Conservation (phyloP, 1,140 invertebrate genomes). For the Ceratina calcarata region DNA sequence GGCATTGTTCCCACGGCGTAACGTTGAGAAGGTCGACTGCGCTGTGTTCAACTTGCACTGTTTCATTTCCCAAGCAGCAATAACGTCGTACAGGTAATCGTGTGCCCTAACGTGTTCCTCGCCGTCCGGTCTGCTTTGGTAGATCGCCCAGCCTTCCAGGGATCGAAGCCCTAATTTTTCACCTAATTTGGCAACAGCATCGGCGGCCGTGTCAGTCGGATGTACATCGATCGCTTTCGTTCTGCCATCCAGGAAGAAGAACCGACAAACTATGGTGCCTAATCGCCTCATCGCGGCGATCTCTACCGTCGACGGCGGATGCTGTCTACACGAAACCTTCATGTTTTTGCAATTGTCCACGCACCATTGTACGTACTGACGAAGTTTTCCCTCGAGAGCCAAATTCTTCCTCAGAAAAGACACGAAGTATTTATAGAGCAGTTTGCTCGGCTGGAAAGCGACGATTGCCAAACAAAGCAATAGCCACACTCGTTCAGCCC, state of each 20-base stretch:
- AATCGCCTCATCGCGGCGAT: conserved; percentile 95
- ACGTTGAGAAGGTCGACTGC: conserved; percentile 81
- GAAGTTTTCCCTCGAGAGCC: conserved; percentile 85
- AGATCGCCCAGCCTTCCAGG: conserved; percentile 96
- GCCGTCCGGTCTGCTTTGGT: conserved; percentile 90
- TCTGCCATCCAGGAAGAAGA: conserved; percentile 96
- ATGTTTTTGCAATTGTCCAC: conserved; percentile 94
- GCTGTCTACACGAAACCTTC: conserved; percentile 89
- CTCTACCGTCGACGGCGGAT: conserved; percentile 95
- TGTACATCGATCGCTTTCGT: conserved; percentile 97
- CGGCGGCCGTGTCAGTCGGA: conserved; percentile 95
- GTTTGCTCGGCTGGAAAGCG: conserved; percentile 94
- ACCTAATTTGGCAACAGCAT: conserved; percentile 93
- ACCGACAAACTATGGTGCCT: conserved; percentile 95
- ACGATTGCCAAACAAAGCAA: conserved; percentile 93
- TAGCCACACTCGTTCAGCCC: conserved; percentile 92
- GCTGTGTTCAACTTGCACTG: conserved; percentile 83
- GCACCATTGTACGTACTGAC: conserved; percentile 96
- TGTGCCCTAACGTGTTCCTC: conserved; percentile 96
- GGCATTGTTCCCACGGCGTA: conserved; percentile 81
- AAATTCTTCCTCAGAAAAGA: conserved; percentile 89
- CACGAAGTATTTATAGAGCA: conserved; percentile 88
- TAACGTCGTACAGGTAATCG: conserved; percentile 96
- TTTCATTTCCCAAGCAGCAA: conserved; percentile 94
- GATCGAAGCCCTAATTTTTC: conserved; percentile 92